Base-by-base conservation (phyloP, 1,140 invertebrate genomes). In the Agrilus planipennis region DNA sequence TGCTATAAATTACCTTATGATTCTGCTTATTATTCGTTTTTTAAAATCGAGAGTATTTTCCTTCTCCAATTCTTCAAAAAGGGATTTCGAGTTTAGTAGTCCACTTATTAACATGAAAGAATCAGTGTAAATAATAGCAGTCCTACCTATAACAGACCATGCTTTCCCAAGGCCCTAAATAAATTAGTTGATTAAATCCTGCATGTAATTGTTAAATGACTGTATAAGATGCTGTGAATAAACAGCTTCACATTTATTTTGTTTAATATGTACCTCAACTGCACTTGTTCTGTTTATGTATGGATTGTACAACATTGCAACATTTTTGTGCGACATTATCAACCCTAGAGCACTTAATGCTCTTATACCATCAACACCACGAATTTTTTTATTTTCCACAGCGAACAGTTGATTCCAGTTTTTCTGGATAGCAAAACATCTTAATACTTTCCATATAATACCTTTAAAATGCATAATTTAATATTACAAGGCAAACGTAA, bases 41-140 rank as follows among this genome's bases (percentile, higher is more conserved):
- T 17, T 32, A 44, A 54, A 51, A 10, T 48, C 47, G 20, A 54
- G 44, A 7, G 12, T 34, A 12, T 42, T 25, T 11, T 36, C 12
- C 23, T 38, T 47, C 12, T 50, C 30, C 17, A 52, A 38, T 12
- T 52, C 52, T 4, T 20, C 41, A 5, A 78, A 50, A 7, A 81
- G 69, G 11, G 73, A 71, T 50, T 77, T 74, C 0, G 77, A 67
- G 14, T 77, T 80, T 21, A 83, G 57, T 29, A 81, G 71, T 10
- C 79, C 81, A 46, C 79, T 81, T 25, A 84, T 61, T 65, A 82
- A 76, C n/a, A 84, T 70, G 50, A 84, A 84, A 18, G 73, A 75
- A 60, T 84, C 81, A 2, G 81, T 84, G 48, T 83, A 82, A 6
- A 84, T 60, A 49, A 78, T 79, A 0, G 81, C 79, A 2, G 77